Evolutionary conservation across 2,113 vertebrate species (phyloP), one percentile per base, ranked within the genome.

Genomic region (Pseudorhombus dupliciocellatus): DNA sequence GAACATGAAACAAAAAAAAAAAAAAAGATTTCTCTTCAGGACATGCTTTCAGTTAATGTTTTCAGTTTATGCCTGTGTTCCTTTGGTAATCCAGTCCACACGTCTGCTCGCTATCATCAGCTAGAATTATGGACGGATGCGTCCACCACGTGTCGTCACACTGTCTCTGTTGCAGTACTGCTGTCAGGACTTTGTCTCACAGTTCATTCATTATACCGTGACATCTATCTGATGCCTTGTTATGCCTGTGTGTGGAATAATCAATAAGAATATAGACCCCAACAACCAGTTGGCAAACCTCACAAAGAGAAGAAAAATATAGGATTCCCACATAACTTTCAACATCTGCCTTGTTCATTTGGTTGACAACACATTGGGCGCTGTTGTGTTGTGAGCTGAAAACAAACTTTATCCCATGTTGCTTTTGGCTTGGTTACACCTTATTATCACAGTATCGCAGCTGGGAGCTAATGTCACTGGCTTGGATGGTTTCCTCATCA

Each of bases 401-500:
- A 56, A 48, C 20, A 22, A 44, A 34, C 15, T 58, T 0, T 25
- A 64, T 54, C 12, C 31, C 26, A 31, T 81, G 61, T 75, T 81
- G 62, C 76, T 73, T 79, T 80, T 74, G 66, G 62, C 40, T 54
- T 65, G 55, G n/a, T 40, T 40, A 11, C 34, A 10, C 4, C 37
- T 42, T 62, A 42, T 78, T 80, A 79, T 82, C 64, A 42, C 14
- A 68, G 20, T 26, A 82, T 81, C 66, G 31, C 61, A 22, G 15
- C 75, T 30, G 44, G 15, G 24, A 68, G 67, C 62, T 73, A 77
- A 77, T 65, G 18, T 71, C 52, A 54, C 51, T 51, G 25, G 68
- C 30, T 64, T 22, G 14, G 20, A 50, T 42, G 21, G 11, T n/a
- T 62, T 80, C 64, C 52, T 70, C 24, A 60, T 72, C 48, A 69